A percentile compares a stretch with the other conserved stretches of the same genome.
Evolutionary conservation across 2,797 vertebrate genomes (phyloP).

Genomic region (Tangara arthus): DNA sequence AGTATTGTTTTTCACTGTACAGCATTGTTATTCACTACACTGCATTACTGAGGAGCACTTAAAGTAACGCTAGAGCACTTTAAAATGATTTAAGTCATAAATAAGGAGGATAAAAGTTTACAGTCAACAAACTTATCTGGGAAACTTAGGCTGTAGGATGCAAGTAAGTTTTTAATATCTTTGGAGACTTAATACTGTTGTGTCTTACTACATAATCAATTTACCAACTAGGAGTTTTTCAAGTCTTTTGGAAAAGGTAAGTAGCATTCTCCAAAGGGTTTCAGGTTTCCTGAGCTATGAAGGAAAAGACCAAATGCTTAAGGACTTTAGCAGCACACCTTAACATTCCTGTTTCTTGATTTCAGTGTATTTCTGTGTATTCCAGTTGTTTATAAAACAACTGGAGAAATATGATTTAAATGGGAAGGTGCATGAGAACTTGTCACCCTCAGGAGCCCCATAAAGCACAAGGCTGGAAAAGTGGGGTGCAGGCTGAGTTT

Average conservation of each 20-base stretch:
- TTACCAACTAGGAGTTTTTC: conserved; percentile 47
- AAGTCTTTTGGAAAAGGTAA: conserved; percentile 54
- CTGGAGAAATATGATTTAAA: background rate
- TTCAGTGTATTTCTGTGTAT: background rate
- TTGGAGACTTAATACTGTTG: conserved; percentile 6
- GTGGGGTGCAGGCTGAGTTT: background rate
- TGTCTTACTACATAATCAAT: conserved; percentile 44
- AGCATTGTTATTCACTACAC: conserved; percentile 50
- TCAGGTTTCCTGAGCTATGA: conserved; percentile 20
- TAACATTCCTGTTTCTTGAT: background rate
- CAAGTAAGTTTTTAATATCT: conserved; percentile 32
- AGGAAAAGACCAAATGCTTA: conserved; percentile 7
- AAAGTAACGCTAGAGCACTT: conserved; percentile 56
- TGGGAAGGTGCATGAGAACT: background rate
- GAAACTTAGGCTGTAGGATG: conserved; percentile 35
- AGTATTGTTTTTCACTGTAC: conserved; percentile 61
- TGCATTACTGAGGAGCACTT: conserved; percentile 60
- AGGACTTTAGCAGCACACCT: conserved; percentile 25
- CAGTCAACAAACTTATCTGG: conserved; percentile 49
- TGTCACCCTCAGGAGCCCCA: background rate
- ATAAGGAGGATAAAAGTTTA: conserved; percentile 61
- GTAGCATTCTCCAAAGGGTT: conserved; percentile 7
- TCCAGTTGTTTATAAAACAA: conserved; percentile 19
- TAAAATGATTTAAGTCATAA: conserved; percentile 58
- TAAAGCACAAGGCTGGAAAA: background rate